Evolutionary conservation across 2,113 vertebrate species (phyloP), one percentile per base, ranked within the genome.

Genomic region (Nibea albiflora): DNA sequence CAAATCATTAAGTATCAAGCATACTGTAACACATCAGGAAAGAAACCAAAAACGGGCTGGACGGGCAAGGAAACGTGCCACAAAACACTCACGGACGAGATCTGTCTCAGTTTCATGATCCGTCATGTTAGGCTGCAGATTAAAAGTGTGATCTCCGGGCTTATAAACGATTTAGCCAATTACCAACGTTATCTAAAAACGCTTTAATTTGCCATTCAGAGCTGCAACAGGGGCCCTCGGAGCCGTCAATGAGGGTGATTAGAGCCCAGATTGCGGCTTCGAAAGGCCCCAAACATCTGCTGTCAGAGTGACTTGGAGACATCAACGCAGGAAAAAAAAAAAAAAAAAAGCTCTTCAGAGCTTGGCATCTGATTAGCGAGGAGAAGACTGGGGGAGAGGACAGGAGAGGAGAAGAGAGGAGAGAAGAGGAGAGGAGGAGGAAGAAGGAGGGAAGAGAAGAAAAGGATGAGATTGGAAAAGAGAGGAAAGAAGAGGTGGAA

Each of bases 151-250:
- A 94, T 94, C 92, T 92, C 84, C 68, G 64, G 90, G 92, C 88
- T 94, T 93, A 93, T 85, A 66, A 90, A 88, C 80, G 91, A 93
- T 94, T 94, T 93, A 92, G 92, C 88, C 92, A 93, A 94, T 94
- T 93, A 94, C 90, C 73, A 61, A 89, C 90, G 90, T 92, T 92
- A 93, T 93, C 91, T 88, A 88, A 92, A 94, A 94, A 91, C 7
- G 86, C 92, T 93, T 93, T 92, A 93, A 93, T 93, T 94, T 92
- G 87, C 86, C 90, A 93, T 93, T 94, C 92, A 93, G 92, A 67
- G 78, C 85, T 89, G 87, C 84, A 87, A 92, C 90, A 88, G 93
- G 90, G 91, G 89, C 88, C 88, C 90, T 90, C 84, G 44, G 70
- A 85, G 85, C 80, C 80, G 84, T 93, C 93, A 94, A 93, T 93